Base-by-base conservation (phyloP, 2,797 vertebrate species). In the Typhlichthys eigenmanni region DNA sequence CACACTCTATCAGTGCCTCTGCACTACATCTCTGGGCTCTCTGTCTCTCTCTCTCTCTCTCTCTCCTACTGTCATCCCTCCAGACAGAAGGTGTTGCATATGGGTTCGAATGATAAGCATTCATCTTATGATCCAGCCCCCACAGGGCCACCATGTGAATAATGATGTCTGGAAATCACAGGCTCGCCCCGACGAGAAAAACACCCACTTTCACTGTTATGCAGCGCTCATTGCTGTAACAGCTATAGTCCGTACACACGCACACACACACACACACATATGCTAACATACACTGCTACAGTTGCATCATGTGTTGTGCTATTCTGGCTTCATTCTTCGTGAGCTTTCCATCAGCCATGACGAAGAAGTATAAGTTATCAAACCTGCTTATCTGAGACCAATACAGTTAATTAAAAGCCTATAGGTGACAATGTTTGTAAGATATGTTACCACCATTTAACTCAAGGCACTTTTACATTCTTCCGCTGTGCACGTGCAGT, bases 51-150 rank as follows among this genome's bases (percentile, higher is more conserved):
- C 61, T 66, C 45, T 1, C 19, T 38, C 24, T 49, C 13, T 19
- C 17, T 19, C 43, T 58, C 56, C 58, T 34, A 24, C 46, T 47
- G 53, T 12, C 29, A n/a, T 24, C 51, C 14, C 61, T 24, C 49
- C 19, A 17, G 16, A 38, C 48, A 62, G 54, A 55, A 70, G 34
- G 45, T 55, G 58, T 56, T 38, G 63, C 1, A 11, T 60, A 61
- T 70, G 60, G 60, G 8, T 60, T 72, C 55, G 34, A 46, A 57
- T 62, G 24, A 65, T 74, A 60, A 69, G 45, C 66, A 54, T 72
- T 59, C 59, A 38, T 78, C 67, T 78, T 47, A 3, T 47, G 47
- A 34, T 60, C 24, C 10, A 10, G 29, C 50, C 71, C 61, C 71
- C 16, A 55, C 8, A 16, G 32, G 47, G 50, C 63, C 7, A 12